Evolutionary conservation across 2,888 invertebrate species (phyloP).

Genomic region (Cybosia mesomella): DNA sequence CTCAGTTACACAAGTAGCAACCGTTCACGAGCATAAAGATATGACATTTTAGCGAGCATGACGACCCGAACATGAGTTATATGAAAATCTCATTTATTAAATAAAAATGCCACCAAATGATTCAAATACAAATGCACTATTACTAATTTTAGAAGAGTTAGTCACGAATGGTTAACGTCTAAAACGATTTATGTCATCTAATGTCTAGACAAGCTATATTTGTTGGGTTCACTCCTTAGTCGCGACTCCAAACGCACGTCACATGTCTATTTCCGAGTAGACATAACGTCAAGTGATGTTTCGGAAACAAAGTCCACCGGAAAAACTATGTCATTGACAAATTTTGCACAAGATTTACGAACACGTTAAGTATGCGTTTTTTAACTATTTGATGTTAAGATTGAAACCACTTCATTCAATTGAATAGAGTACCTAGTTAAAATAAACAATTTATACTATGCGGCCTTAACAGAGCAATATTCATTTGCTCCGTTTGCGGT

Average conservation of each 20-base stretch:
- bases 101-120: neutral
- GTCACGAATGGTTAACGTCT: slow-evolving; percentile 24
- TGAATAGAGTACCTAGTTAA: too few species aligned
- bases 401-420: too few species aligned
- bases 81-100: neutral
- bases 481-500: too few species aligned
- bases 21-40: too few species aligned
- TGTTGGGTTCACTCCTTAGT: slow-evolving; percentile 42
- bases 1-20: too few species aligned
- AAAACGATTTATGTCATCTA: slow-evolving; percentile 60
- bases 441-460: too few species aligned
- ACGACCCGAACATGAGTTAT: neutral
- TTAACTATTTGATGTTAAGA: too few species aligned
- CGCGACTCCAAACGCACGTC: slow-evolving; percentile 32
- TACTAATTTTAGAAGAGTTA: slow-evolving; percentile 17
- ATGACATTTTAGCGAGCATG: neutral
- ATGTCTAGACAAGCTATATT: slow-evolving; percentile 71
- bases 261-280: slow-evolving; percentile 32
- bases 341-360: neutral
- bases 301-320: slow-evolving; percentile 21
- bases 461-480: too few species aligned
- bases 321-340: slow-evolving; percentile 12
- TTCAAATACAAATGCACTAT: neutral
- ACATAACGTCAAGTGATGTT: slow-evolving; percentile 29
- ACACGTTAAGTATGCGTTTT: neutral